Base-by-base conservation (phyloP, 2,888 invertebrate genomes). In the Tanypteryx hageni region DNA sequence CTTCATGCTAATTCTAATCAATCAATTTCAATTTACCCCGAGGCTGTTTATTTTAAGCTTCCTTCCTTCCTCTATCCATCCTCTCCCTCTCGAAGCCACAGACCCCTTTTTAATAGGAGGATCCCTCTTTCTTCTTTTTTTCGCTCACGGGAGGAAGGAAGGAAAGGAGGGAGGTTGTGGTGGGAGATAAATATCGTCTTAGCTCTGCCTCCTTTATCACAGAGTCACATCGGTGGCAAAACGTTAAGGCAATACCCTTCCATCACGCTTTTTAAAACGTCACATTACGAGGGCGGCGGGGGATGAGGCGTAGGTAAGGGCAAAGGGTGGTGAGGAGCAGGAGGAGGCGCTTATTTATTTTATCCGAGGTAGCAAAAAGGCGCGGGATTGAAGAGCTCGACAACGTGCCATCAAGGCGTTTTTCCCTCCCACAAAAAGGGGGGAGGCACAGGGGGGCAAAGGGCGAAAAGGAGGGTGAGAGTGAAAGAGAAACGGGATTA, bases 1-100 rank as follows among this genome's bases (percentile, higher is more conserved):
- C 64, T 68, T 11, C 44, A 68, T 27, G 61, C 18, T 64, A 68
- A 64, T 89, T 68, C 68, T 64, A 89, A 89, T 89, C 89, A 89
- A 89, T 89, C 89, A 89, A 68, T 61, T 89, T 58, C 22, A n/a
- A 68, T 68, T 68, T 44, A 22, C 59, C 89, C 64, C n/a, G 31
- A 13, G 64, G 89, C 31, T 44, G 89, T 68, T 64, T 61, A 68
- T 89, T 56, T 89, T 89, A 59, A 61, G 31, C 22, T 31, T 13
- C 64, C 64, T 9, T 44, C 27, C 89, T 89, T 44, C 31, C 16
- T 18, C 61, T 86, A 9, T 64, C 27, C 57, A 9, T 57, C 56
- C 31, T 44, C 31, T 44, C 31, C 22, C 27, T 16, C 61, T 13
- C 82, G 31, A 44, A 64, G 18, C 64, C 18, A n/a, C 16, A 64